Evolutionary conservation across 2,797 vertebrate genomes (phyloP), one percentile per base, ranked within the genome.

Genomic region (Gymnocypris eckloni): DNA sequence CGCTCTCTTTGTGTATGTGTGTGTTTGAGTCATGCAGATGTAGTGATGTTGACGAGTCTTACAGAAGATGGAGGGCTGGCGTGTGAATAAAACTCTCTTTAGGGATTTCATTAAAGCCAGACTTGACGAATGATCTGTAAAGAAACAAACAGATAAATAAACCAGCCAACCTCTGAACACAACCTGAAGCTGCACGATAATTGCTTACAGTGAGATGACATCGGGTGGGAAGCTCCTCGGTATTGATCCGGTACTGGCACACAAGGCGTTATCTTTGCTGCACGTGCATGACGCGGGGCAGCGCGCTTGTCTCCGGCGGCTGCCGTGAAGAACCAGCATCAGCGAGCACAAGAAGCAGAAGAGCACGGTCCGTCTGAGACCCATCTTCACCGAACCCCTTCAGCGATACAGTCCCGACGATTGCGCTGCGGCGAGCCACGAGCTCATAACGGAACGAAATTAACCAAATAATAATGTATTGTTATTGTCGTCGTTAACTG

Each of bases 201-300:
- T n/a, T 11, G 97, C 98, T 99, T 96, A 99, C 98, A 99, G 95
- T 89, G 98, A 98, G 92, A 96, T 97, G 95, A 99, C 96, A 93
- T 98, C 98, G 87, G 96, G 92, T 73, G 97, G 97, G 83, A 99
- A 97, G 95, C 95, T 96, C 94, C 97, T 97, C 87, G 97, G 98
- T 93, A 99, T 97, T 88, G 96, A 93, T 91, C 94, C 96, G 88
- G 97, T 96, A 93, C 97, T 97, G 90, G 98, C 97, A 94, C 98
- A 99, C 93, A 99, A 90, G 94, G 98, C 98, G 94, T 97, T 99
- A 95, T 99, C 98, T 97, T 99, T 99, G 95, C 97, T 98, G 94
- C 98, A 99, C 91, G 96, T 97, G 93, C 98, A 99, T 88, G 95
- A 95, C 59, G 94, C 86, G 93, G 96, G 97, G 89, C 98, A 99